Conservation (phyloP, 2,113 vertebrate species). For the Trichomycterus rosablanca region DNA sequence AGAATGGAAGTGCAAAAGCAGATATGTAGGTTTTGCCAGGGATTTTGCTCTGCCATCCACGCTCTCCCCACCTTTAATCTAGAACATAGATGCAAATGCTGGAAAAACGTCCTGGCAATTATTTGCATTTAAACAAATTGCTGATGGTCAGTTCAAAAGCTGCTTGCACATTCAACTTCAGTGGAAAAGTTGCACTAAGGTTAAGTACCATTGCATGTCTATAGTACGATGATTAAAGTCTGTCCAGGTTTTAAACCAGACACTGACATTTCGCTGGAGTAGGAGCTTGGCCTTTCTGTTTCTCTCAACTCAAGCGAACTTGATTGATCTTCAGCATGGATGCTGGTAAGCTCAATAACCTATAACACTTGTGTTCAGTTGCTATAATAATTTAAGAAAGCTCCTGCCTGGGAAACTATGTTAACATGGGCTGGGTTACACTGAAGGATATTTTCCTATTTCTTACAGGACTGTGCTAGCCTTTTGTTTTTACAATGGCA, state of each 20-base stretch:
- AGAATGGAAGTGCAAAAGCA: no score
- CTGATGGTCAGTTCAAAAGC: slow-evolving; percentile 67
- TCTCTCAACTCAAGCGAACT: background rate
- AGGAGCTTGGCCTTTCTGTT: slow-evolving; percentile 27
- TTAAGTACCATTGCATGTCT: slow-evolving; percentile 25
- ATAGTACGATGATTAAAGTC: slow-evolving; percentile 56
- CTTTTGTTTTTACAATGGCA: no score
- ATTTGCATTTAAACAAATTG: slow-evolving; percentile 80
- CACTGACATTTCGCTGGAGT: slow-evolving; percentile 47
- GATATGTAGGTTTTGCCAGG: slow-evolving; percentile 2
- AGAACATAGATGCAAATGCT: slow-evolving; percentile 69
- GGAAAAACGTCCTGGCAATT: slow-evolving; percentile 65
- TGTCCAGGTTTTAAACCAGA: slow-evolving; percentile 47
- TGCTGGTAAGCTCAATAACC: slow-evolving; percentile 58
- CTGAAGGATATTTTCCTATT: no score
- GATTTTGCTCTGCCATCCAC: slow-evolving; percentile 24
- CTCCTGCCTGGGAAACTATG: no score
- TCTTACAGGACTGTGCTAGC: no score
- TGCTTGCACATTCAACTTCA: slow-evolving; percentile 51
- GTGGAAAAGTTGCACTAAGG: slow-evolving; percentile 49
- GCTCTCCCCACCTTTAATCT: slow-evolving; percentile 60
- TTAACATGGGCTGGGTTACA: no score
- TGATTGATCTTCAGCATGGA: slow-evolving; percentile 62
- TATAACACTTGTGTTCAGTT: no score
- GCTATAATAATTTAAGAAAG: no score